A percentile compares a stretch with the other conserved stretches of the same genome.
These are phyloP conservation scores for Bombus affinis DNA, from an alignment of 1,140 invertebrate species.

Conservation along the genomic window DNA sequence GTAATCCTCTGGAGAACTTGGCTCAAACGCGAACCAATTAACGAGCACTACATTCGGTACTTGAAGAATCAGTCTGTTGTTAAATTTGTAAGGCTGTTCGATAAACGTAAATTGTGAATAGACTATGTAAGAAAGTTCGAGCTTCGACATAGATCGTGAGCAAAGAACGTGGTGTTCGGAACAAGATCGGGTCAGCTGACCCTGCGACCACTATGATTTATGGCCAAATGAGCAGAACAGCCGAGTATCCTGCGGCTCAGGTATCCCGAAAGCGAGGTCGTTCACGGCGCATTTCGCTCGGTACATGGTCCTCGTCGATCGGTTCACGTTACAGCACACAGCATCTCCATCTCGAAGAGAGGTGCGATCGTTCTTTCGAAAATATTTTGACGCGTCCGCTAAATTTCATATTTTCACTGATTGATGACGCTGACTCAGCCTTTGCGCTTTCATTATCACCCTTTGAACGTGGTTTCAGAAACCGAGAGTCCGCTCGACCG, in stretches of 20 bases:
- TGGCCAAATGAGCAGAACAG: conserved; percentile 68
- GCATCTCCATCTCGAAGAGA: neutral
- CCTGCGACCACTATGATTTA: conserved; percentile 76
- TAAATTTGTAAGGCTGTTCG: too few relatives aligned
- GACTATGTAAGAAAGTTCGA: conserved; percentile 48
- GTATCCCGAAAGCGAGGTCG: conserved; percentile 64
- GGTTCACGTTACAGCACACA: conserved; percentile 23
- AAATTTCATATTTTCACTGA: conserved; percentile 56
- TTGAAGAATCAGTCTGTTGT: too few relatives aligned
- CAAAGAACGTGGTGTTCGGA: conserved; percentile 41
- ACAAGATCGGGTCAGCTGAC: conserved; percentile 72
- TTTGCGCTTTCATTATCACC: neutral
- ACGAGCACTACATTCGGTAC: too few relatives aligned
- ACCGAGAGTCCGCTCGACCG: neutral
- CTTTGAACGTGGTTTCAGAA: neutral
- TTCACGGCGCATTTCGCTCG: conserved; percentile 68
- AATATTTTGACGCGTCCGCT: conserved; percentile 75
- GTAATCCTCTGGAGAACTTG: accelerated
- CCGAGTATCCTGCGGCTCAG: conserved; percentile 69
- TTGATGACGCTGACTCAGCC: conserved; percentile 41
- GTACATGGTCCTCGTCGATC: conserved; percentile 20
- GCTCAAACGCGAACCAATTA: accelerated
- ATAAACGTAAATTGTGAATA: accelerated
- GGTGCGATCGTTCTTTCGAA: conserved; percentile 59
- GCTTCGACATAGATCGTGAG: conserved; percentile 64